Percentiles rank a stretch among this genome's conserved stretches.
Conservation (phyloP, 2,113 vertebrate genomes). For the Pterocles burchelli region DNA sequence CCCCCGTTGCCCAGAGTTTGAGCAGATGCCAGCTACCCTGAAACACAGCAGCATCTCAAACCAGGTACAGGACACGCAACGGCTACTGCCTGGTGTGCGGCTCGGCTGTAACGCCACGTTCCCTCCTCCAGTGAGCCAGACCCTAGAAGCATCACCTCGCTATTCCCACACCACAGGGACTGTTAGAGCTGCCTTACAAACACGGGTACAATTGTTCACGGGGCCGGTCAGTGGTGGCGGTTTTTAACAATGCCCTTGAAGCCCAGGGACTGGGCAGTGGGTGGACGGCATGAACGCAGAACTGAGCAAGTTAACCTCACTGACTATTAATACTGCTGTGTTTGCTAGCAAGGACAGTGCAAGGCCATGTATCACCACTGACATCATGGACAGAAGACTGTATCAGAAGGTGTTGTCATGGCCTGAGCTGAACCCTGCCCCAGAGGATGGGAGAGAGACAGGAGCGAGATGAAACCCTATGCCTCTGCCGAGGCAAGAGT, state of each 20-base stretch:
- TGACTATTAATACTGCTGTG: background rate
- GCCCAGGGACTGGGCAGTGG: background rate
- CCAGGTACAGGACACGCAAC: accelerated
- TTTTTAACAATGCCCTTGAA: background rate
- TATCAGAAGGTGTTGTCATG: background rate
- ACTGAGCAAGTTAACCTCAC: background rate
- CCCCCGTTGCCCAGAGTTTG: background rate
- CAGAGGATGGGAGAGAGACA: background rate
- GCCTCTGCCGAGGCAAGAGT: background rate
- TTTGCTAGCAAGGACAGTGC: constrained; percentile 3
- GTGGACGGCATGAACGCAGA: accelerated
- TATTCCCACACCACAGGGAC: background rate
- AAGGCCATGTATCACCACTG: background rate
- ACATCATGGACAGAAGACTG: constrained; percentile 3
- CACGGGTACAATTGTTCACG: accelerated
- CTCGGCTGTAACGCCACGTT: accelerated
- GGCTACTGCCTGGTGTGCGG: accelerated
- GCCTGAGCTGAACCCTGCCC: constrained; percentile 14
- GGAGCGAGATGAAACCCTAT: background rate
- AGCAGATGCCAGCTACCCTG: background rate
- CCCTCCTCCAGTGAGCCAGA: accelerated
- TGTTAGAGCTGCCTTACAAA: accelerated
- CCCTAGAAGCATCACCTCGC: background rate
- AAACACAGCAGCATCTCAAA: background rate
- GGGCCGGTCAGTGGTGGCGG: background rate